A percentile compares a stretch with the other conserved stretches of the same genome.
Conservation (phyloP, 1,140 invertebrate species). For the Cotesia typhae region DNA sequence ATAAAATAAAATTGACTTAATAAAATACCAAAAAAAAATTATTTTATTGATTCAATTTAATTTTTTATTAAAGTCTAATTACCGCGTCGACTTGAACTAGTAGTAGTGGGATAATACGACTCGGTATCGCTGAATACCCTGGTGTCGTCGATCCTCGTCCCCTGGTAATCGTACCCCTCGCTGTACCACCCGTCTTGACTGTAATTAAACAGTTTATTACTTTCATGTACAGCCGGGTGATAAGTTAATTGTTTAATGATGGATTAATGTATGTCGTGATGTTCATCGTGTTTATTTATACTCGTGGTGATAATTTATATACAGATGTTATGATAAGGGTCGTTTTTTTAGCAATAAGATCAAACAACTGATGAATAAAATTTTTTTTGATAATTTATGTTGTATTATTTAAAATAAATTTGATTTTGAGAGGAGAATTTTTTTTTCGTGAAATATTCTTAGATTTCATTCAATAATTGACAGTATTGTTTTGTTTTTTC, state of each 20-base stretch:
- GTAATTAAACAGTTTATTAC: constrained; percentile 46
- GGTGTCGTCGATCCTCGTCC: constrained; percentile 57
- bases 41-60: background rate
- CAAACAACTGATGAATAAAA: background rate
- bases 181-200: constrained; percentile 66
- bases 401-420: too few relatives aligned
- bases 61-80: constrained; percentile 30
- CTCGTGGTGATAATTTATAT: background rate
- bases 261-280: background rate
- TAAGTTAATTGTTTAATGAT: background rate
- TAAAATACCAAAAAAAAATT: background rate
- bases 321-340: too few relatives aligned
- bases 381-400: background rate
- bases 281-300: too few relatives aligned
- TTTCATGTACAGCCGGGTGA: background rate
- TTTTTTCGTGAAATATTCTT: background rate
- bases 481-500: too few relatives aligned
- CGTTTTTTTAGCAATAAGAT: too few relatives aligned
- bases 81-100: constrained; percentile 59
- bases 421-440: background rate
- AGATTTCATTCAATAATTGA: background rate
- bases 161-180: constrained; percentile 62
- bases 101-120: constrained; percentile 59
- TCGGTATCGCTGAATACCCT: constrained; percentile 65
- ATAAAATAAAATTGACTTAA: too few relatives aligned